A percentile compares a stretch with the other conserved stretches of the same genome.
Evolutionary conservation across 2,797 vertebrate genomes (phyloP).

Genomic region (Danio kyathit): DNA sequence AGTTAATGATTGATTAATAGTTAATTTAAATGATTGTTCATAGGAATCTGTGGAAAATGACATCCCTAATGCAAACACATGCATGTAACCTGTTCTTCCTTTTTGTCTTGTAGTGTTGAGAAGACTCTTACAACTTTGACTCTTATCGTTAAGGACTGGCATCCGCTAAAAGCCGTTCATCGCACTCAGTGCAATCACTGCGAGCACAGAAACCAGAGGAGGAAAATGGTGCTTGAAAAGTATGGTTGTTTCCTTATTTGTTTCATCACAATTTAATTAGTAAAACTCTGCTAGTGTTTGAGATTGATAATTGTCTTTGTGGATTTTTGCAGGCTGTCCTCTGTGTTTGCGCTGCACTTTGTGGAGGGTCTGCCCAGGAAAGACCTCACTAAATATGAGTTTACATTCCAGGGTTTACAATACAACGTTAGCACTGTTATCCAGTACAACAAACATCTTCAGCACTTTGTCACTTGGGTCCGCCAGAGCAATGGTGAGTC

Average conservation of each 20-base stretch:
- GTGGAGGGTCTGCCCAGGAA: constrained; percentile 87
- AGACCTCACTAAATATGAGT: constrained; percentile 80
- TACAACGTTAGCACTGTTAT: constrained; percentile 84
- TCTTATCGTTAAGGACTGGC: constrained; percentile 86
- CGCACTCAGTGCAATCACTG: constrained; percentile 85
- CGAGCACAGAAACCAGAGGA: constrained; percentile 78
- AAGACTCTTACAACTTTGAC: constrained; percentile 89
- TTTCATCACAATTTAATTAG: background rate
- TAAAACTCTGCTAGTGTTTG: background rate
- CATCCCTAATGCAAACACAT: background rate
- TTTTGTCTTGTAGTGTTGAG: constrained; percentile 70
- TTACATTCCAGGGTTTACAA: constrained; percentile 78
- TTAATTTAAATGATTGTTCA: too few relatives aligned
- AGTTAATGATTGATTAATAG: too few relatives aligned
- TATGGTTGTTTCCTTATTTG: constrained; percentile 66
- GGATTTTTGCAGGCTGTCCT: constrained; percentile 75
- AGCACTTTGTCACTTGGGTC: constrained; percentile 92
- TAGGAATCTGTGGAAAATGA: too few relatives aligned
- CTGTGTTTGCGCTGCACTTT: constrained; percentile 90
- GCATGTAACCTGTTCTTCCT: background rate
- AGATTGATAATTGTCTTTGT: background rate
- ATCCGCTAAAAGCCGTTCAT: constrained; percentile 86
- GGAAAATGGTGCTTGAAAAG: constrained; percentile 87
- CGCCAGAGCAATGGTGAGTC: constrained; percentile 83
- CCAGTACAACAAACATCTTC: constrained; percentile 81